Base-by-base conservation (phyloP, 2,797 vertebrate genomes). In the Pangasius larnaudii region DNA sequence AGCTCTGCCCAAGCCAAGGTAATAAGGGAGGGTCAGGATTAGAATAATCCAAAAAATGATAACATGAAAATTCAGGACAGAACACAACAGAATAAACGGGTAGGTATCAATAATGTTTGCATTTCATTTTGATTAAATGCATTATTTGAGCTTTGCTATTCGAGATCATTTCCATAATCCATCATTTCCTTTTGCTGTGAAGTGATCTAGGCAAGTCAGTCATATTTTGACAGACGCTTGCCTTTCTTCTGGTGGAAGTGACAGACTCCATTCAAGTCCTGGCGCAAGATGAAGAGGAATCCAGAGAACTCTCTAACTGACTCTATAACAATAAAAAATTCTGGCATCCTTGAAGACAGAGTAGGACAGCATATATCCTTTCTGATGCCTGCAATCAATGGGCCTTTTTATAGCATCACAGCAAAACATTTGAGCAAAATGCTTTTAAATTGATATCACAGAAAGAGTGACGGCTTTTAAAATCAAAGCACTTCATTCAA, bases 291-390 rank as follows among this genome's bases (percentile, higher is more conserved):
- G 65, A 88, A 33, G 88, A 33, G 36, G 85, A 84, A 85, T 69
- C 80, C 89, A 91, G 90, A 94, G 81, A 91, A 89, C 91, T 88
- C 65, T 58, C 86, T 80, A 84, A 90, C 90, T 91, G 91, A 92
- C 95, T 95, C 95, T 95, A n/a, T n/a, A n/a, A n/a, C 92, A 93
- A 96, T 96, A 94, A 94, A 81, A 95, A 94, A 92, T 86, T 72
- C 92, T 94, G 93, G 92, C 92, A 91, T 94, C 92, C 89, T 92
- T 90, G 90, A 91, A 95, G 93, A 93, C 93, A 93, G 93, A 93
- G 94, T 94, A 94, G 92, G 93, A 94, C 93, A 94, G 93, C 94
- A 95, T 95, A 95, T 96, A 95, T 95, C 85, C 90, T 90, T 14
- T 88, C 91, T 95, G 94, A 94, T 95, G 93, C 92, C 92, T 91